These are phyloP conservation scores for Eospalax fontanierii DNA, from an alignment of 2,797 vertebrate genomes.

Conservation along the genomic window DNA sequence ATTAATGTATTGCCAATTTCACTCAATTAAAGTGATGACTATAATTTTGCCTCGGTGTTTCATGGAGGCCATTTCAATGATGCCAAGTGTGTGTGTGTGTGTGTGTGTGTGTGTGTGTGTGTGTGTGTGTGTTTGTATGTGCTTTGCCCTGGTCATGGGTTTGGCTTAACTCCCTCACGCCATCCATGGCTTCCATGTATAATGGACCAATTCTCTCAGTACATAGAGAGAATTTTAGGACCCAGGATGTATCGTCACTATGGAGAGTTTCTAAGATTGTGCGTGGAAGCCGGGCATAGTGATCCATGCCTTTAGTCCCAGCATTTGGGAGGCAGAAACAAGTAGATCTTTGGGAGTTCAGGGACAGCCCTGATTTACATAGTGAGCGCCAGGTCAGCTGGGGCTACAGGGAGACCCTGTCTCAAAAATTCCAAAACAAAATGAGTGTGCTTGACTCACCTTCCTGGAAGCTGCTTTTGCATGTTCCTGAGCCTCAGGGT, in stretches of 20 bases:
- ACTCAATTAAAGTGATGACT: slow-evolving; percentile 82
- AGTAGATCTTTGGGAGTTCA: no score
- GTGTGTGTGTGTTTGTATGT: no score
- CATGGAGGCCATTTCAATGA: slow-evolving; percentile 53
- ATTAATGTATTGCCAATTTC: slow-evolving; percentile 82
- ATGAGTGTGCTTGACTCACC: background rate
- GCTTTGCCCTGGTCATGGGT: background rate
- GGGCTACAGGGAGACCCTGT: no score
- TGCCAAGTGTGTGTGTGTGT: background rate
- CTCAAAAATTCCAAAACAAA: no score
- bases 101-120: no score
- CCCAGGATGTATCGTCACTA: rapidly evolving
- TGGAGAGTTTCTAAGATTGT: background rate
- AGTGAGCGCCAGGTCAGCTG: no score
- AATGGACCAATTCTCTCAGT: background rate
- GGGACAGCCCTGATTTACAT: no score
- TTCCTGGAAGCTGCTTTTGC: background rate
- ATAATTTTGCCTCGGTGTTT: slow-evolving; percentile 74
- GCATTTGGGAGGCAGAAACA: no score
- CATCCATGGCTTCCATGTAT: background rate
- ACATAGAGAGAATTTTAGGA: background rate
- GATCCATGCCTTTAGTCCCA: no score
- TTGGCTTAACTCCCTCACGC: background rate
- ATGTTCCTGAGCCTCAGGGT: background rate
- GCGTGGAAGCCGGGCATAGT: no score